phyloP scores from a whole-genome alignment of 92 coral and sea anemone species.

The Anthopleura xanthogrammica region DNA sequence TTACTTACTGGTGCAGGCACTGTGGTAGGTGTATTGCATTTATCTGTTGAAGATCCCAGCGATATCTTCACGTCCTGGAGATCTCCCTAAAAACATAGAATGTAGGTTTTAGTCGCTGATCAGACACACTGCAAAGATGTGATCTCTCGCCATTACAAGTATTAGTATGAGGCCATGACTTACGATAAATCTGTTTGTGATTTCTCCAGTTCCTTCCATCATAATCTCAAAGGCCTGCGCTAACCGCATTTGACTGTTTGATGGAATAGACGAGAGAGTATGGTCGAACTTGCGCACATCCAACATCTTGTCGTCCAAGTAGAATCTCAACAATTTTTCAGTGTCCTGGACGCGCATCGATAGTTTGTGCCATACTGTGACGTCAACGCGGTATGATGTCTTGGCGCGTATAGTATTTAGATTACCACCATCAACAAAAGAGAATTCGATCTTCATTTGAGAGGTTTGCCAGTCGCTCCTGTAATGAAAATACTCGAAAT shows the following conservation, averaged over 20 bases:
- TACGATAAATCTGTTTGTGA: conserved; percentile 49
- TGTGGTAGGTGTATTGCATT: conserved; percentile 22
- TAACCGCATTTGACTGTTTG: conserved; percentile 56
- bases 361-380: conserved; percentile 56
- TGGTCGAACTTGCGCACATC: conserved; percentile 35
- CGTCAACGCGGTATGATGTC: conserved; percentile 12
- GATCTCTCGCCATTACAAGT: not conserved
- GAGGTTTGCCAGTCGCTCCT: conserved; percentile 41
- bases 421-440: conserved; percentile 12
- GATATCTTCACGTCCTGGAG: conserved; percentile 85
- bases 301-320: conserved; percentile 51
- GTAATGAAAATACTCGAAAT: not conserved
- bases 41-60: conserved; percentile 31
- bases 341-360: conserved; percentile 61
- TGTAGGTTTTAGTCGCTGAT: too few relatives aligned
- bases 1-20: conserved; percentile 37
- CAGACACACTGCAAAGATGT: too few relatives aligned
- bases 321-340: conserved; percentile 40
- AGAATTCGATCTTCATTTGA: conserved; percentile 34
- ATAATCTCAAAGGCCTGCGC: conserved; percentile 55
- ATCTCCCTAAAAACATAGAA: conserved; percentile 49
- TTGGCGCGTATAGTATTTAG: not conserved
- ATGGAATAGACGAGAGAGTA: conserved; percentile 29
- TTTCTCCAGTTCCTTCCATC: conserved; percentile 39
- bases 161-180: not conserved